Evolutionary conservation across 2,888 invertebrate genomes (phyloP), one percentile per base, ranked within the genome.

Genomic region (Blastobasis lacticolella): DNA sequence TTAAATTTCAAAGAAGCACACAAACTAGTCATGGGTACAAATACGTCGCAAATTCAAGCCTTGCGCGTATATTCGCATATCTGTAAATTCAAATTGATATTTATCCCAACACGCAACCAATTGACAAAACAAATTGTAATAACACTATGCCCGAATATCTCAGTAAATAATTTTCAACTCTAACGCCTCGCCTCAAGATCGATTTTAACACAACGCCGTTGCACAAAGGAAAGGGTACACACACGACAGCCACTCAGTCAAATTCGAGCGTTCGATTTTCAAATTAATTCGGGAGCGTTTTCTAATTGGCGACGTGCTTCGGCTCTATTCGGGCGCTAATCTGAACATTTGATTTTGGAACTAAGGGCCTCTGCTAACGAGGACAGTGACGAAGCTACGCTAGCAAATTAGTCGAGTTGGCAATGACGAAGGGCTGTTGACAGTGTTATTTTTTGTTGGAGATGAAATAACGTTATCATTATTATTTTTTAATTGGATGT

Each of bases 281-380:
- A 77, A 86, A 85, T 86, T 84, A 85, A 85, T 84, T 82, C 77
- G 66, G 78, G 71, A 73, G 75, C 73, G 79, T 81, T 81, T 83
- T 82, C 84, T 88, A 87, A 88, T 88, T 88, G 87, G 85, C 72
- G 74, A 84, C 87, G 86, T 85, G 84, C 83, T 82, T 81, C 72
- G 71, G 62, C 69, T 73, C 63, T 71, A 78, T 64, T 71, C 63
- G 58, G 59, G 38, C 56, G 65, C 66, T 69, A 71, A 73, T 73
- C 67, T 63, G 57, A 64, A 54, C 59, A 45, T 51, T 51, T 49
- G 49, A 49, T 49, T 54, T 49, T 42, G 41, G 45, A 45, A 10
- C 45, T 49, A 49, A 49, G 38, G 49, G 45, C 38, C 36, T 7
- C 10, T 40, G 40, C 38, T 23, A 6, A 40, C 47, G 47, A 46